These are phyloP conservation scores for Hormaphis cornu DNA, from an alignment of 1,140 invertebrate species.

Conservation along the genomic window DNA sequence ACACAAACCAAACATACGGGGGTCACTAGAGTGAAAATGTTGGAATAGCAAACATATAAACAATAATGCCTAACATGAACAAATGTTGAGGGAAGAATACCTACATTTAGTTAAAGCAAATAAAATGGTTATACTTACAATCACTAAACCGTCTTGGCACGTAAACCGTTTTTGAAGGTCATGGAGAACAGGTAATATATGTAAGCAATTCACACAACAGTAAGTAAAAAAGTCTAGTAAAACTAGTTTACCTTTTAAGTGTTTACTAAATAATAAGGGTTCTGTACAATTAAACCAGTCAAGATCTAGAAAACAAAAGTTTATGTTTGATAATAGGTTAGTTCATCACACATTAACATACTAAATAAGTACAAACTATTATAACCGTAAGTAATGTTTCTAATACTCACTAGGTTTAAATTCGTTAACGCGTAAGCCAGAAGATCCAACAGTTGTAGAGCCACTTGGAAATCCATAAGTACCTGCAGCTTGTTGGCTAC, in stretches of 20 bases:
- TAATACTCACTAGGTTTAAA: slow-evolving; percentile 10
- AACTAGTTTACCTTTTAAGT: slow-evolving; percentile 68
- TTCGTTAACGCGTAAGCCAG: slow-evolving; percentile 5
- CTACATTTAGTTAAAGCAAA: background rate
- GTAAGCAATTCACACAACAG: slow-evolving; percentile 95
- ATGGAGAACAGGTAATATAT: slow-evolving; percentile 78
- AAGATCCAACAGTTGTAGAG: background rate
- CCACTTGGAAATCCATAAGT: background rate
- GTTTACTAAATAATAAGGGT: slow-evolving; percentile 52
- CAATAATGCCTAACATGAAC: background rate
- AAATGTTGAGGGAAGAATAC: no score
- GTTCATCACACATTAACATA: no score
- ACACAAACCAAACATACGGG: background rate
- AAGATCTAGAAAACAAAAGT: slow-evolving; percentile 49
- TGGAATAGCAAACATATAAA: background rate
- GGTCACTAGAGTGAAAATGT: background rate
- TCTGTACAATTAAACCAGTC: slow-evolving; percentile 74
- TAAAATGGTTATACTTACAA: slow-evolving; percentile 48
- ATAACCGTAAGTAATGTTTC: background rate
- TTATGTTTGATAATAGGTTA: no score
- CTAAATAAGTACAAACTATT: no score
- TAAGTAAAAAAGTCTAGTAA: slow-evolving; percentile 93
- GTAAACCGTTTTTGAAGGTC: slow-evolving; percentile 62
- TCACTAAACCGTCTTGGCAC: slow-evolving; percentile 62
- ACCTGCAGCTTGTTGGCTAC: background rate